Evolutionary conservation across 2,113 vertebrate genomes (phyloP).

Genomic region (Hemiprocne comata): DNA sequence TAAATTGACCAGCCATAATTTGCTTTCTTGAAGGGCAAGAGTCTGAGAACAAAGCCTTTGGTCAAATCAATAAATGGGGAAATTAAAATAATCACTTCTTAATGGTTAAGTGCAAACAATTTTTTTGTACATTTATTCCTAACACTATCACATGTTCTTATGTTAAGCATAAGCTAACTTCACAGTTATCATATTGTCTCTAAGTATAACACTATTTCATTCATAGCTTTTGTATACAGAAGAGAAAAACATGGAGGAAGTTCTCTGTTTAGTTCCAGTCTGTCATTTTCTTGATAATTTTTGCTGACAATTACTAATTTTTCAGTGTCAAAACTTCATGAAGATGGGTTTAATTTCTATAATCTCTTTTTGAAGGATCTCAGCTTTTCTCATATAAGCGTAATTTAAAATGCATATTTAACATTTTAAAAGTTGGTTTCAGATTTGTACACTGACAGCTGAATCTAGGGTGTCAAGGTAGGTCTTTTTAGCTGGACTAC

Average conservation of each 20-base stretch:
- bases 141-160: neutral
- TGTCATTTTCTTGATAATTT: neutral
- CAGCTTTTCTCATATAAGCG: neutral
- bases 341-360: neutral
- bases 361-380: neutral
- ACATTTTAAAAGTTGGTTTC: neutral
- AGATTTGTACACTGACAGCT: neutral
- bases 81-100: neutral
- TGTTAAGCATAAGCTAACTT: neutral
- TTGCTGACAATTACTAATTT: neutral
- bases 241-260: neutral
- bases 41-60: neutral
- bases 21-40: neutral
- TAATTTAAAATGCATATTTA: neutral
- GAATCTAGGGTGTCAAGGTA: neutral
- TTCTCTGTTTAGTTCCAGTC: neutral
- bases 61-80: neutral
- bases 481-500: neutral
- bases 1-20: neutral
- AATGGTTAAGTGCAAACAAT: neutral
- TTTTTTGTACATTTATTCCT: neutral
- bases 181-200: neutral
- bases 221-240: neutral
- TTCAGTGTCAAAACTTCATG: neutral
- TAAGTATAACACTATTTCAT: neutral